Conservation (phyloP, 2,888 invertebrate genomes). For the Creontiades dilutus region DNA sequence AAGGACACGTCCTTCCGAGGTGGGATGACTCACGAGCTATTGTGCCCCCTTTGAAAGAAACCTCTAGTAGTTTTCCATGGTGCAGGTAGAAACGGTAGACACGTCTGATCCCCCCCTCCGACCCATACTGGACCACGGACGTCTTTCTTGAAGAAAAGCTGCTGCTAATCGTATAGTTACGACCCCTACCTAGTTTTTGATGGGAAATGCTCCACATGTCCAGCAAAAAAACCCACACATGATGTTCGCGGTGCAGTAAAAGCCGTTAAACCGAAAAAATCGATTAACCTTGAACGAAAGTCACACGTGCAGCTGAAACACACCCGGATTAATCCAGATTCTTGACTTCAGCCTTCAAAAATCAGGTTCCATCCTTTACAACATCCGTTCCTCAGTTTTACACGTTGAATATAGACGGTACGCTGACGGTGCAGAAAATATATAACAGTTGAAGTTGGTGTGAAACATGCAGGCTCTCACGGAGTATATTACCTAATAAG, state of each 20-base stretch:
- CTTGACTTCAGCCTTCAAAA: too few relatives aligned
- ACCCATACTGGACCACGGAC: not conserved
- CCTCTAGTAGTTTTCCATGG: slow-evolving; percentile 54
- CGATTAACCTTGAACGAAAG: too few relatives aligned
- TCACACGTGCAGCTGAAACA: too few relatives aligned
- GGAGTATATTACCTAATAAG: too few relatives aligned
- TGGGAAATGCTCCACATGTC: not conserved
- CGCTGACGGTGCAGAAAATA: too few relatives aligned
- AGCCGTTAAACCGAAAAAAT: too few relatives aligned
- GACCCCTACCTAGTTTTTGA: slow-evolving; percentile 7
- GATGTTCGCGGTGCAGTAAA: not conserved
- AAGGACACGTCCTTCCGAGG: slow-evolving; percentile 42
- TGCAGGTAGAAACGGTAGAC: slow-evolving; percentile 56
- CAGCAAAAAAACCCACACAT: not conserved
- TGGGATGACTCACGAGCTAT: slow-evolving; percentile 35
- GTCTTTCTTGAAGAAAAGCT: slow-evolving; percentile 23
- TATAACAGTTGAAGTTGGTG: too few relatives aligned
- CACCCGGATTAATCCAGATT: too few relatives aligned
- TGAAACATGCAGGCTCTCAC: too few relatives aligned
- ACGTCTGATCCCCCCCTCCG: slow-evolving; percentile 42
- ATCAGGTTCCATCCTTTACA: too few relatives aligned
- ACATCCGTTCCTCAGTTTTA: too few relatives aligned
- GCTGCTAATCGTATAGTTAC: slow-evolving; percentile 1
- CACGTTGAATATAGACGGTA: too few relatives aligned
- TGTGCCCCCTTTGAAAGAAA: slow-evolving; percentile 7